phyloP scores from a whole-genome alignment of 2,797 vertebrate species.

The Pelodytes ibericus region DNA sequence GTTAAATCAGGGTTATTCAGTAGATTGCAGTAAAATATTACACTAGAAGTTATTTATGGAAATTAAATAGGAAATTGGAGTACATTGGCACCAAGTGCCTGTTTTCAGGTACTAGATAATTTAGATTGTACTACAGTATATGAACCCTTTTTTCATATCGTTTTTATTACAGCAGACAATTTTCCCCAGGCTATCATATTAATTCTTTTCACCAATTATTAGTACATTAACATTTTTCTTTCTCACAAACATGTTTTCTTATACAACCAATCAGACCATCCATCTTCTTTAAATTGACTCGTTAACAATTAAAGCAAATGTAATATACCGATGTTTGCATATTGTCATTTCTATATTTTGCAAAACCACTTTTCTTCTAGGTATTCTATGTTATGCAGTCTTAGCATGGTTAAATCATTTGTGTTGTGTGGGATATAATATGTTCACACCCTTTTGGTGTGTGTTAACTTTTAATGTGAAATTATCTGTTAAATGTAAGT shows the following conservation, averaged over 20 bases:
- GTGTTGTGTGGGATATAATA: neutral
- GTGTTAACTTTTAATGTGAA: neutral
- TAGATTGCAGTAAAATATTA: neutral
- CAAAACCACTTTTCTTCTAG: neutral
- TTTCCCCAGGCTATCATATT: neutral
- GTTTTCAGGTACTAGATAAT: neutral
- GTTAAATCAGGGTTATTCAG: neutral
- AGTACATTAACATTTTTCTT: neutral
- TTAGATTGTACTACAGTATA: neutral
- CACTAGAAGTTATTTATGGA: neutral
- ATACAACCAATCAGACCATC: neutral
- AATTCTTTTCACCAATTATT: neutral
- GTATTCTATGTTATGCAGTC: neutral
- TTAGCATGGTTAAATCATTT: neutral
- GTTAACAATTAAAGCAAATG: neutral
- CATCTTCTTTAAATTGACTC: neutral
- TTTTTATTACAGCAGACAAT: neutral
- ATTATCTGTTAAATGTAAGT: neutral
- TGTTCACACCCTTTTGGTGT: neutral
- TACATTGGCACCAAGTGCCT: neutral
- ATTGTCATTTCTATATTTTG: neutral
- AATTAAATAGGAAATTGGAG: neutral
- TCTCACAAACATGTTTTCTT: neutral
- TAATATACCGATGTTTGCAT: neutral
- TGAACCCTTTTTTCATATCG: neutral